Conservation (phyloP, 2,888 invertebrate genomes). For the Himalopsyche anomala region DNA sequence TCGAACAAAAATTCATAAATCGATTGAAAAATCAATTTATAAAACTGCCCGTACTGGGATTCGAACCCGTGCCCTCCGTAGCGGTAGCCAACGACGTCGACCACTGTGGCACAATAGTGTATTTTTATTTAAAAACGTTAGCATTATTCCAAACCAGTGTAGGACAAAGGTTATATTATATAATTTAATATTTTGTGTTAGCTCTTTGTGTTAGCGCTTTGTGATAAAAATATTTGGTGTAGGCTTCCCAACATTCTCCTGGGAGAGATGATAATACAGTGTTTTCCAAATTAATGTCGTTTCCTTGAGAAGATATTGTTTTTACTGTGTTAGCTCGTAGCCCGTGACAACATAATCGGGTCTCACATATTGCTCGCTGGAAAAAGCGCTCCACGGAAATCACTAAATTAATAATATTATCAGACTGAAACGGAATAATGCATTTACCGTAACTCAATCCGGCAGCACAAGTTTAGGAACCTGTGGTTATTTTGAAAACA, state of each 20-base stretch:
- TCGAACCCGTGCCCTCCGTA: too few species aligned
- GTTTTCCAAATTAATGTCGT: slow-evolving; percentile 30
- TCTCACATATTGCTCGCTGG: slow-evolving; percentile 27
- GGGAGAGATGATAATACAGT: slow-evolving; percentile 2
- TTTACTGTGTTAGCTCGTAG: slow-evolving; percentile 4
- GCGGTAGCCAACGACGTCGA: too few species aligned
- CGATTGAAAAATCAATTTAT: too few species aligned
- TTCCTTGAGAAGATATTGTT: slow-evolving; percentile 10
- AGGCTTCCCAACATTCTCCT: background rate
- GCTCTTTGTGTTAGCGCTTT: too few species aligned
- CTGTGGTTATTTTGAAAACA: background rate
- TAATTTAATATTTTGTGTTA: too few species aligned
- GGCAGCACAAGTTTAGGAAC: background rate
- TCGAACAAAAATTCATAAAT: too few species aligned
- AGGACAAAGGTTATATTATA: background rate
- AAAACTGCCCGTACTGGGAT: too few species aligned
- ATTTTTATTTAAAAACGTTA: too few species aligned
- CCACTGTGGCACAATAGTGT: too few species aligned
- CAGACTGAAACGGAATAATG: background rate
- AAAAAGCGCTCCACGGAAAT: slow-evolving; percentile 4
- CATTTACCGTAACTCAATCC: background rate
- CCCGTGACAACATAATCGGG: slow-evolving; percentile 21
- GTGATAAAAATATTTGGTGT: background rate
- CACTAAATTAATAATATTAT: slow-evolving; percentile 18
- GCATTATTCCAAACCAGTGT: too few species aligned